Evolutionary conservation across 2,888 invertebrate genomes (phyloP).

Genomic region (Ametastegia equiseti): DNA sequence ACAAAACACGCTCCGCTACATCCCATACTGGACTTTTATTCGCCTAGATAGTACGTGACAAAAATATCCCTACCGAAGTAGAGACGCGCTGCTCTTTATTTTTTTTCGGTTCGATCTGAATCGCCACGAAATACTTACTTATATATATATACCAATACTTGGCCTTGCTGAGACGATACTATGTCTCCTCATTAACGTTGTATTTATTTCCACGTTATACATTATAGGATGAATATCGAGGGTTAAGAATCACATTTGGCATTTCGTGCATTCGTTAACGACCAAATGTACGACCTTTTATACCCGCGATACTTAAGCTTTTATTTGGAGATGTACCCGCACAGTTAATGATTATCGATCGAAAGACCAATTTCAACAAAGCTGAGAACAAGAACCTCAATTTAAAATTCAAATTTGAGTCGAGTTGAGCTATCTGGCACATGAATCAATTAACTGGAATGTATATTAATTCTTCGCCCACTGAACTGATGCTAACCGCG

Average conservation of each 20-base stretch:
- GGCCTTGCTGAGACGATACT: background rate
- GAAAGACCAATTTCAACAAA: slow-evolving; percentile 1
- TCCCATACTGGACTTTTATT: background rate
- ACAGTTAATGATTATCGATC: background rate
- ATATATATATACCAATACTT: too few relatives aligned
- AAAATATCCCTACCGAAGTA: background rate
- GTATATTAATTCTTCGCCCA: background rate
- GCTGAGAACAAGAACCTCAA: slow-evolving; percentile 1
- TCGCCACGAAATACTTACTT: background rate
- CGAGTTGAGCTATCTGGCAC: background rate
- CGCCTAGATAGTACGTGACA: background rate
- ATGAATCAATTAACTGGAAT: background rate
- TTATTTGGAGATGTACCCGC: background rate
- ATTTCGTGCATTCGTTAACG: background rate
- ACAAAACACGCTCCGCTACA: background rate
- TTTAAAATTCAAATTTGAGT: background rate
- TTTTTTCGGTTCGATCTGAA: background rate
- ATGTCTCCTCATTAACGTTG: background rate
- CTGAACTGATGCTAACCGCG: background rate
- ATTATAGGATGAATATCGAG: background rate
- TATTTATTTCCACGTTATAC: background rate
- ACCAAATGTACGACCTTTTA: background rate
- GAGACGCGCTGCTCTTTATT: background rate
- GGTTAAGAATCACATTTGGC: background rate
- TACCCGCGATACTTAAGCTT: background rate